Evolutionary conservation across 1,140 invertebrate genomes (phyloP), one percentile per base, ranked within the genome.

Genomic region (Ephestia elutella): DNA sequence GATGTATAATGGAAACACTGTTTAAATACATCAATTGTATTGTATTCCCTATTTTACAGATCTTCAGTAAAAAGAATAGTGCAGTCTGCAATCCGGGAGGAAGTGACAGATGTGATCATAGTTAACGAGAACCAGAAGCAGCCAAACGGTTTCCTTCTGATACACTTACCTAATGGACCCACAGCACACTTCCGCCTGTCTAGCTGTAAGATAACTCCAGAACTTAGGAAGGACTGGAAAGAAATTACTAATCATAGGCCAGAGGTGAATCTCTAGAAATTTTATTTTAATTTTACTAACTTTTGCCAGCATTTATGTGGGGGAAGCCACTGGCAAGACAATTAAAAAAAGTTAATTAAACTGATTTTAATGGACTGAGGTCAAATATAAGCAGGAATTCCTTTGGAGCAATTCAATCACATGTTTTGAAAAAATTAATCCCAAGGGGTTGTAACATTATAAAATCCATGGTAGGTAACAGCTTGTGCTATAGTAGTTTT

Each of bases 81-180:
- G 0, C 93, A 94, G 70, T 93, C 95, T 73, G 95, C 96, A 0
- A 92, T 91, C 15, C 89, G 92, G 0, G 93, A 92, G 67, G 91
- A 93, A 48, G 98, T 93, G 65, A 98, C 98, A 8, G 97, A 99
- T 89, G 90, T 99, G 18, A 90, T 99, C 65, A 92, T 99, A 49
- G 89, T 99, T 4, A 99, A 99, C 90, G 97, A 99, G 89, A 95
- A 99, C 89, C 92, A 92, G 66, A 95, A 95, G 68, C 92, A 95
- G 81, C 97, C 97, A 13, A 97, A 98, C 91, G 97, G 96, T 13
- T 90, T 99, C 73, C 84, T 99, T 19, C 87, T 99, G 0, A 94
- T 97, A 67, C 98, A 99, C 89, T 90, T 99, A 59, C 98, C 98
- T 0, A 92, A 97, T 73, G 98, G 98, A 2, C 98, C 98, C 1